Base-by-base conservation (phyloP, 2,113 vertebrate species). In the Cheilinus undulatus region DNA sequence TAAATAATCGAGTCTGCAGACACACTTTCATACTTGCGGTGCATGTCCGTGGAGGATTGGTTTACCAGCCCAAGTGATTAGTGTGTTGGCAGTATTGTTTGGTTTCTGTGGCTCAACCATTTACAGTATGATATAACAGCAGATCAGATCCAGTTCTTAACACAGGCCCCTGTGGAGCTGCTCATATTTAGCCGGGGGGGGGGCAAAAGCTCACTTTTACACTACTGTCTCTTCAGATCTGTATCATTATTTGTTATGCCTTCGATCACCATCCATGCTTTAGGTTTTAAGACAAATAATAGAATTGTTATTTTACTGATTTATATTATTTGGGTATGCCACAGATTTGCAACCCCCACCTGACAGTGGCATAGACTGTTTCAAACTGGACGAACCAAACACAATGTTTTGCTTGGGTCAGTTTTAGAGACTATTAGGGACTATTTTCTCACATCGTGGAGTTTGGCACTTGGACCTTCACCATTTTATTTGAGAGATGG, bases 1-100 rank as follows among this genome's bases (percentile, higher is more conserved):
- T 93, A 93, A 94, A 92, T 93, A 93, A 93, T 94, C 84, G 89
- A 82, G 89, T 89, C 86, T 88, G 84, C 91, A 85, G 90, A 92
- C 91, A 91, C 91, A 87, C 91, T 91, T 91, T 92, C 88, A 92
- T 91, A 92, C 86, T 92, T 91, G 90, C 76, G 91, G 90, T 91
- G 84, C 86, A 78, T 80, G 86, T 91, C 92, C 86, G 32, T 69
- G 61, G 86, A 91, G 91, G 88, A 92, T 91, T 91, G 90, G 86
- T 90, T 93, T 91, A 91, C 91, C 84, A 88, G 88, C 83, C 86
- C 88, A 67, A 84, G 89, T 84, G 90, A 92, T 93, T 89, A 91
- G 87, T 90, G 86, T 91, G 80, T 78, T 86, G 87, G 82, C 84
- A 86, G 85, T 89, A 88, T 78, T 83, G 87, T 89, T 90, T 90